phyloP scores from a whole-genome alignment of 2,797 vertebrate species.

The Danio albolineatus region DNA sequence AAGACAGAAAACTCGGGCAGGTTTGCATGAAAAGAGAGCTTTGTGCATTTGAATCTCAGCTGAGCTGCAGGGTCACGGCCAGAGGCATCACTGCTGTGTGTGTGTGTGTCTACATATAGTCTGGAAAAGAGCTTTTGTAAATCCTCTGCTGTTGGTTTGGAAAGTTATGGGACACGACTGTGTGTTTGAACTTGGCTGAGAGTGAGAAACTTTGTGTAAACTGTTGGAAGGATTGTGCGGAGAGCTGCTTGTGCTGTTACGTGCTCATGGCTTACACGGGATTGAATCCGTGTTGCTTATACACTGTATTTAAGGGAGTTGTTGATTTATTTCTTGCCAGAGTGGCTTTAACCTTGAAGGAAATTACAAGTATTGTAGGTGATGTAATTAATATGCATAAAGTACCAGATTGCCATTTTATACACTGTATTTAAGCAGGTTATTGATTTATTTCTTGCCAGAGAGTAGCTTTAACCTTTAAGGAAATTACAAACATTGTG shows the following conservation, averaged over 20 bases:
- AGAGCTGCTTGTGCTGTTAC: not conserved
- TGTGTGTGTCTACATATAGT: conserved; percentile 29
- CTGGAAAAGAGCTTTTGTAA: conserved; percentile 42
- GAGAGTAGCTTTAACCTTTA: not conserved
- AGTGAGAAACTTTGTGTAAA: conserved; percentile 50
- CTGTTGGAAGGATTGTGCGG: conserved; percentile 10
- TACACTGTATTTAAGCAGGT: not conserved
- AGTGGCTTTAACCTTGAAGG: not conserved
- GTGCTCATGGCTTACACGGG: not conserved
- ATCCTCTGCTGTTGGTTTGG: conserved; percentile 42
- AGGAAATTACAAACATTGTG: not conserved
- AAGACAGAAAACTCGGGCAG: conserved; percentile 30
- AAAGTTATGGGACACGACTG: conserved; percentile 35
- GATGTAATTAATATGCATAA: too few relatives aligned
- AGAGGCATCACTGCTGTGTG: conserved; percentile 63
- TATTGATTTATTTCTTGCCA: not conserved
- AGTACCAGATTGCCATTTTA: not conserved
- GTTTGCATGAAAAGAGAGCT: conserved; percentile 80
- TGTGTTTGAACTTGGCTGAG: conserved; percentile 55
- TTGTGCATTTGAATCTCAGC: conserved; percentile 84
- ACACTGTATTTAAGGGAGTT: conserved; percentile 2
- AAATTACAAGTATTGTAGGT: not conserved
- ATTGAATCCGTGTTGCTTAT: conserved; percentile 11
- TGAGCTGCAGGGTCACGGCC: conserved; percentile 85
- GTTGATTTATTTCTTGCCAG: not conserved